Conservation (phyloP, 2,888 invertebrate genomes). For the Cyaniris semiargus region DNA sequence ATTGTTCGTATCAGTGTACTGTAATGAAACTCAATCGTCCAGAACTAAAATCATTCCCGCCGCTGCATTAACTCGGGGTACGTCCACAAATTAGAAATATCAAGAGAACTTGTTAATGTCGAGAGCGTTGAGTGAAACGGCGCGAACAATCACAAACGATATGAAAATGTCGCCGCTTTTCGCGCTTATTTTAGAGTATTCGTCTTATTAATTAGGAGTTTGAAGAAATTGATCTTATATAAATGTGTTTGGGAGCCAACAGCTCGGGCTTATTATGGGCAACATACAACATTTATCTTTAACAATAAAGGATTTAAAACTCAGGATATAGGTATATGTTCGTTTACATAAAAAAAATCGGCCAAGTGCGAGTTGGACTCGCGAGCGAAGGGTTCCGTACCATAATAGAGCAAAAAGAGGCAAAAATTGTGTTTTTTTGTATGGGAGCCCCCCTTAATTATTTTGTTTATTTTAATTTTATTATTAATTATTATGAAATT, state of each 20-base stretch:
- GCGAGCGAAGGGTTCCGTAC: too few species aligned
- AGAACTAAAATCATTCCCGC: not conserved
- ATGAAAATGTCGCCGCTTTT: conserved; percentile 7
- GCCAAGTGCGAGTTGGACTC: too few species aligned
- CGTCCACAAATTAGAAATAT: conserved; percentile 22
- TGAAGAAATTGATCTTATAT: not conserved
- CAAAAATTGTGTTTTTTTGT: too few species aligned
- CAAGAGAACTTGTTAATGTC: conserved; percentile 6
- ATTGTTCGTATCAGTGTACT: not conserved
- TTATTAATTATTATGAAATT: too few species aligned
- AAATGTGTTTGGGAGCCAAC: not conserved
- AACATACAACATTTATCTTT: too few species aligned
- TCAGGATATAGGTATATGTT: too few species aligned
- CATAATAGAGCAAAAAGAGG: too few species aligned
- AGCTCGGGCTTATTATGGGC: too few species aligned
- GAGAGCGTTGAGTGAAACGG: conserved; percentile 17
- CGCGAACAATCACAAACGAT: conserved; percentile 15
- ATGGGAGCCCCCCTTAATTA: too few species aligned
- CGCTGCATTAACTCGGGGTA: not conserved
- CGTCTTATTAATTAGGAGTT: not conserved
- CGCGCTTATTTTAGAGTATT: not conserved
- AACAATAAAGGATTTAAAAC: too few species aligned
- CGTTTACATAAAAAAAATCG: too few species aligned
- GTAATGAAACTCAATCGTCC: conserved; percentile 8
- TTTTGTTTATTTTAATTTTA: too few species aligned